phyloP scores from a whole-genome alignment of 2,888 invertebrate species.

The Drosophila cognata region DNA sequence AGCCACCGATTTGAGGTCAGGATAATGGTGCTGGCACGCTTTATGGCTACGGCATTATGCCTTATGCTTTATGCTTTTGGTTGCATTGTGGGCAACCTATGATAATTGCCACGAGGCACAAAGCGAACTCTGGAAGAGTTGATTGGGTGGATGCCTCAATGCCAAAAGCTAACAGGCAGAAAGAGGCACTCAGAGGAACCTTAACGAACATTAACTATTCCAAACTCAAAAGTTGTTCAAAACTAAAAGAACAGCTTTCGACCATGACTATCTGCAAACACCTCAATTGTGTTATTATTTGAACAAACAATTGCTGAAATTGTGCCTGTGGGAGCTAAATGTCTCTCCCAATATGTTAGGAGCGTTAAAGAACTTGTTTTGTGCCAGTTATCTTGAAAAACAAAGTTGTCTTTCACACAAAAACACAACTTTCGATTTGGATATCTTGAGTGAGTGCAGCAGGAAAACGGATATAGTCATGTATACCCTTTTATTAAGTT shows the following conservation, averaged over 20 bases:
- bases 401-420: background rate
- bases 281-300: background rate
- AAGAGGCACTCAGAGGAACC: background rate
- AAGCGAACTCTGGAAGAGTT: background rate
- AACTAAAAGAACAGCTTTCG: background rate
- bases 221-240: background rate
- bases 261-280: background rate
- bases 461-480: background rate
- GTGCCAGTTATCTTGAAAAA: background rate
- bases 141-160: conserved; percentile 5
- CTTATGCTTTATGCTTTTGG: conserved; percentile 15
- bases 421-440: background rate
- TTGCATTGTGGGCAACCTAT: conserved; percentile 58
- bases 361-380: background rate
- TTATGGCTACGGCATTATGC: conserved; percentile 34
- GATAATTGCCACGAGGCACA: conserved; percentile 58
- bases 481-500: background rate
- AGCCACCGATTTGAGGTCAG: conserved; percentile 32
- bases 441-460: background rate
- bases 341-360: background rate
- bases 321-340: background rate
- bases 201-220: background rate
- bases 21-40: conserved; percentile 20
- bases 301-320: background rate
- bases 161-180: too few species aligned